These are phyloP conservation scores for Coremacera marginata DNA, from an alignment of 2,888 invertebrate species.

Conservation along the genomic window DNA sequence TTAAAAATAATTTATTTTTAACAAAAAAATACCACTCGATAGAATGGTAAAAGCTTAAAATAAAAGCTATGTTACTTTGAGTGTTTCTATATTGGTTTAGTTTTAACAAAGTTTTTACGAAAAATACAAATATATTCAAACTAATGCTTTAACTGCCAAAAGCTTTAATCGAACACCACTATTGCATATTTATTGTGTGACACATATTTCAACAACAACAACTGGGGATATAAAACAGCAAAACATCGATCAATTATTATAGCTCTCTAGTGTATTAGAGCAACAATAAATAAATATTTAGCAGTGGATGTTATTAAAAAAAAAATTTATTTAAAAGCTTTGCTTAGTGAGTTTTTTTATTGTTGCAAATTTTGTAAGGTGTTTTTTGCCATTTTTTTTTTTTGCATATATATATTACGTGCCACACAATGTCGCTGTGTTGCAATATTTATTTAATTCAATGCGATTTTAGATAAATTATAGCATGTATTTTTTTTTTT, in stretches of 20 bases:
- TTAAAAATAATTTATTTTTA: too few relatives aligned
- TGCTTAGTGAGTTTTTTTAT: not conserved
- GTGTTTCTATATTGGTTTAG: too few relatives aligned
- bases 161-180: too few relatives aligned
- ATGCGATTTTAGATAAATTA: conserved; percentile 23
- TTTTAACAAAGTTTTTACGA: too few relatives aligned
- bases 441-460: conserved; percentile 21
- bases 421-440: not conserved
- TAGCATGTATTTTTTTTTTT: not conserved
- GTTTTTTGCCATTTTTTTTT: not conserved
- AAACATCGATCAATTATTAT: conserved; percentile 27
- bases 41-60: too few relatives aligned
- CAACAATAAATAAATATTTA: not conserved
- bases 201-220: not conserved
- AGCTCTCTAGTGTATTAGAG: conserved; percentile 7
- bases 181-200: too few relatives aligned
- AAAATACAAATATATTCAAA: too few relatives aligned
- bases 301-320: not conserved
- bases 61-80: too few relatives aligned
- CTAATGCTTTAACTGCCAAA: too few relatives aligned
- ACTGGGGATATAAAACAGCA: too few relatives aligned
- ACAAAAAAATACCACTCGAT: too few relatives aligned
- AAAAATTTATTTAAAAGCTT: not conserved
- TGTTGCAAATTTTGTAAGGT: not conserved
- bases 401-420: not conserved